Evolutionary conservation across 2,888 invertebrate species (phyloP), one percentile per base, ranked within the genome.

Genomic region (Reticulitermes lucifugus): DNA sequence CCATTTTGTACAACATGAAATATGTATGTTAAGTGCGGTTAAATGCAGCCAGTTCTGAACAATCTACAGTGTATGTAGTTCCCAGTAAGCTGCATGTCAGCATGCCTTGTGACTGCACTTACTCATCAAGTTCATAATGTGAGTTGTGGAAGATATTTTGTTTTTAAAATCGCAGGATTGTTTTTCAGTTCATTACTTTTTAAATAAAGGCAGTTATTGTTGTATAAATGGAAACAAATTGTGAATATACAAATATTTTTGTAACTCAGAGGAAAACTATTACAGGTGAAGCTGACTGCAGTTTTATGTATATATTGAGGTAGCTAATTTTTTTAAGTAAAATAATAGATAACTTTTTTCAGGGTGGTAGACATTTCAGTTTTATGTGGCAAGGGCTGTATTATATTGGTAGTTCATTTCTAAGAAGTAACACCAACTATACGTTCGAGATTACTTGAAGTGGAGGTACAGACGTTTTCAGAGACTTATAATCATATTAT

Each of bases 191-290:
- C 25, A 65, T 59, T n/a, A 46, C 35, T 29, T 79, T 55, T n/a
- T 81, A 70, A 25, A 59, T 75, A 46, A 84, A 41, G 84, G 84
- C 84, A 80, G 59, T 80, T 80, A 81, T 70, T 81, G 60, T 79
- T 84, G 84, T 84, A 84, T 84, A 84, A 84, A 84, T 80, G 75
- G 59, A 41, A 51, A 81, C 14, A 43, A 79, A 79, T 41, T 84
- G 84, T 84, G 84, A 84, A 84, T 84, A 84, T 84, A 84, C 59
- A 84, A 29, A 70, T 84, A 84, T 84, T 84, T 84, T 84, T 84
- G 71, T 84, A 84, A 84, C 80, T 80, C 35, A 79, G 43, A 71
- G 29, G 55, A 83, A 83, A 35, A 59, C 25, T 77, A 79, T 43
- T 77, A 43, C n/a, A 43, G 65, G 65, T 43, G 65, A 81, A 43